These are phyloP conservation scores for Eueremaeus valkanovi DNA, from an alignment of 2,888 invertebrate genomes.

Conservation along the genomic window DNA sequence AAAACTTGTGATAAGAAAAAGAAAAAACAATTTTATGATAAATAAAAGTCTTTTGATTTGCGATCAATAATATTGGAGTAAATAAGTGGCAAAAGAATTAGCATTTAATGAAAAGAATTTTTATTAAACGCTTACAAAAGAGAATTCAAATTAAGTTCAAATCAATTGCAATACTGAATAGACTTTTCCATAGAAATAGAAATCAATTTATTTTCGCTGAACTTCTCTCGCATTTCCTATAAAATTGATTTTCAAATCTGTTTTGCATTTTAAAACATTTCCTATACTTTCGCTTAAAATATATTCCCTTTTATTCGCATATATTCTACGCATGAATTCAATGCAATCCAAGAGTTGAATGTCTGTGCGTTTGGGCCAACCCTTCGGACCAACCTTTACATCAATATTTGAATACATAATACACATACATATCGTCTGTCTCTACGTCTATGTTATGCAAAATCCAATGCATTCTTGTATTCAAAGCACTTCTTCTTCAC, in stretches of 20 bases:
- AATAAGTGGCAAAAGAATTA: too few species aligned
- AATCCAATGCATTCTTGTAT: slow-evolving; percentile 1
- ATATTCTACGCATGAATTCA: slow-evolving; percentile 6
- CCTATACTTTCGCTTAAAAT: not conserved
- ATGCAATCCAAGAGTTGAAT: not conserved
- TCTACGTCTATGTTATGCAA: not conserved
- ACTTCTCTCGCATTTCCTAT: not conserved
- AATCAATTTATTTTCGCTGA: too few species aligned
- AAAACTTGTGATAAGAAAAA: too few species aligned
- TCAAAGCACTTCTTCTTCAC: not conserved
- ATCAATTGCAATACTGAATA: too few species aligned
- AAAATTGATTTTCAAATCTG: not conserved
- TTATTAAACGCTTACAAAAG: too few species aligned
- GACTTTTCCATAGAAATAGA: too few species aligned
- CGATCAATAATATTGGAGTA: too few species aligned
- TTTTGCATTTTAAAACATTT: slow-evolving; percentile 12
- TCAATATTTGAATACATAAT: slow-evolving; percentile 14
- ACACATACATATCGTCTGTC: not conserved
- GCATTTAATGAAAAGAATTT: too few species aligned
- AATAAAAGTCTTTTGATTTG: too few species aligned
- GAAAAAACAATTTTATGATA: too few species aligned
- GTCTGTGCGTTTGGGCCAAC: not conserved
- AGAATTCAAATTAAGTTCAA: too few species aligned
- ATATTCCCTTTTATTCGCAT: not conserved
- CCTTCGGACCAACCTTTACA: slow-evolving; percentile 13